Base-by-base conservation (phyloP, 37 sponge, comb jelly and placozoan genomes). In the Cladorhizidae sp. region DNA sequence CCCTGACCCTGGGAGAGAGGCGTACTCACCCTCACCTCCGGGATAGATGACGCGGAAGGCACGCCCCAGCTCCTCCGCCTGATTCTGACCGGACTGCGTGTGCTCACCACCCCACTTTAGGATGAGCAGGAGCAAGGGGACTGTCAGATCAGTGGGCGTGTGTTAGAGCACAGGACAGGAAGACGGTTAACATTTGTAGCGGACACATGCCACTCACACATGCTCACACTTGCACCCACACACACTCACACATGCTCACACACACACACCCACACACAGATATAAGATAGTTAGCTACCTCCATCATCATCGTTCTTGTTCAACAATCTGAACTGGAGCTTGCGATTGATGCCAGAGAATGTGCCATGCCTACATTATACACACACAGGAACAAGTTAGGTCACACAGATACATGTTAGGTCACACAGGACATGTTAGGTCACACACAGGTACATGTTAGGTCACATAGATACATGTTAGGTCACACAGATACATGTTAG, bases 41-140 rank as follows among this genome's bases (percentile, higher is more conserved):
- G 97, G 97, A 72, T 97, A 97, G 65, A 89, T 90, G 72, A 83
- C 83, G 25, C 97, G 83, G 80, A 97, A 97, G 5, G 89, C 89
- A 55, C 82, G 86, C 2, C 97, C 97, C 55, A 94, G 74, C 65
- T 90, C 87, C 76, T 97, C 94, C 21, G 94, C 89, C 73, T 94
- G 92, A 12, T 40, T 62, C 83, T 84, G 43, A 1, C 97, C 97
- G 36, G 83, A 87, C 56, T 78, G 77, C 5, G 97, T 97, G 33
- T 94, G 85, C 76, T 97, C 97, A 0, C 97, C 97, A 36, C 97
- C 97, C 97, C 97, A 97, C 80, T 97, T 97, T 40, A 92, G 72
- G 31, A 97, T 97, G 64, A 97, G 83, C 58, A 97, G 72, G 54
- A 96, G 64, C 41, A 36, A 45, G 12, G 72, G 91, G 58, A 29